These are phyloP conservation scores for Lasius platythorax DNA, from an alignment of 2,888 invertebrate genomes.

Conservation along the genomic window DNA sequence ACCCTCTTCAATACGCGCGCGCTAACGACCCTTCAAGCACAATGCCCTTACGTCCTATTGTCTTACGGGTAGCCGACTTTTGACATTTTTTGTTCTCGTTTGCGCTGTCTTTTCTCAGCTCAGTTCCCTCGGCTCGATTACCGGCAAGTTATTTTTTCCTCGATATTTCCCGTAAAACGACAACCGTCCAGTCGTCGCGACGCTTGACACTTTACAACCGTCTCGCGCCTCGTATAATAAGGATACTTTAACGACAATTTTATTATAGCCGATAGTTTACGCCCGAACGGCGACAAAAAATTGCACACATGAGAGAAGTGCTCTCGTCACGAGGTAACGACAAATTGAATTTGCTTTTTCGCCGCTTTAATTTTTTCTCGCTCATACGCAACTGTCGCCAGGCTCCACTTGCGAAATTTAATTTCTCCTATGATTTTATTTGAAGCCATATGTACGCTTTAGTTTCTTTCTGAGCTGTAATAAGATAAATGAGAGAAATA, in stretches of 20 bases:
- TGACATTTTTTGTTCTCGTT: constrained; percentile 37
- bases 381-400: neutral
- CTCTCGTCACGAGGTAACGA: constrained; percentile 13
- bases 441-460: neutral
- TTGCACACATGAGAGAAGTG: constrained; percentile 26
- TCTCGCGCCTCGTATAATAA: constrained; percentile 42
- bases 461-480: neutral
- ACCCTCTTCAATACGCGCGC: constrained; percentile 8
- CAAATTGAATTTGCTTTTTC: constrained; percentile 41
- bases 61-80: constrained; percentile 25
- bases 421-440: constrained; percentile 12
- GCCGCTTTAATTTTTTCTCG: constrained; percentile 23
- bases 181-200: constrained; percentile 34
- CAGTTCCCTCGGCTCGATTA: constrained; percentile 19
- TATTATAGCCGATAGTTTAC: constrained; percentile 63
- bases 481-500: neutral
- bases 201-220: constrained; percentile 50
- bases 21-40: constrained; percentile 40
- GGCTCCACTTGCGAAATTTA: constrained; percentile 15
- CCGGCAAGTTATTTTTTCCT: constrained; percentile 45
- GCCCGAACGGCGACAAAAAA: constrained; percentile 23
- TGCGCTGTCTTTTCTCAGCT: neutral
- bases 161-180: constrained; percentile 51
- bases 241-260: constrained; percentile 63
- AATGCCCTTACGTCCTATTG: constrained; percentile 39